Percentiles rank a stretch among this genome's conserved stretches.
Evolutionary conservation across 2,113 vertebrate species (phyloP).

Genomic region (Cygnus buccinator): DNA sequence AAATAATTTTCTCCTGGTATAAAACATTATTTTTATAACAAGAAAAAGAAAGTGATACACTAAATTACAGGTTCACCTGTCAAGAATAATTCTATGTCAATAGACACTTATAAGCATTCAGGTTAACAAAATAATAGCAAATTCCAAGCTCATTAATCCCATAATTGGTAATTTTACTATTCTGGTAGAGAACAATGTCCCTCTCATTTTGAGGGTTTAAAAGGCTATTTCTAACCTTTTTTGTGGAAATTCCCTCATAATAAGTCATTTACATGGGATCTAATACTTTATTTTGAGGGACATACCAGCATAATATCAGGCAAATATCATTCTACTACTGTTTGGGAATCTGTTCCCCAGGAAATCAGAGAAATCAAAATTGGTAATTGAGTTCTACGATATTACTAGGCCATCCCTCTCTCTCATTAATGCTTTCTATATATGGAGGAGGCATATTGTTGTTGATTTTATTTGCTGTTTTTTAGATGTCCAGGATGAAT

Average conservation of each 20-base stretch:
- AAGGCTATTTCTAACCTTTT: neutral
- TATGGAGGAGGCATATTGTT: fast-evolving
- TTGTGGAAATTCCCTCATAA: neutral
- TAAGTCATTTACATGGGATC: neutral
- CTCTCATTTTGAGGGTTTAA: neutral
- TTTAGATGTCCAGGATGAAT: neutral
- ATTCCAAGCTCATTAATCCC: neutral
- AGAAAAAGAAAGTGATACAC: neutral
- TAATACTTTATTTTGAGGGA: neutral
- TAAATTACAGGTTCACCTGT: slow-evolving; percentile 18
- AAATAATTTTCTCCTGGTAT: neutral
- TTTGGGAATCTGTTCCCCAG: neutral
- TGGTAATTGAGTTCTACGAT: neutral
- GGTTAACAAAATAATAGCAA: neutral
- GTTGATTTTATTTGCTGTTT: neutral
- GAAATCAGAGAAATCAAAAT: neutral
- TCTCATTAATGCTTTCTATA: neutral
- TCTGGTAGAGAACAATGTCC: neutral
- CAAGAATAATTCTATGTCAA: neutral
- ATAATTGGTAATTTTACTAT: neutral
- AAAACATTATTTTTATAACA: neutral
- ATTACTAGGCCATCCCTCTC: neutral
- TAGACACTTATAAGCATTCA: neutral
- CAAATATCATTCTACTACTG: neutral
- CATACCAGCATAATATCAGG: neutral